phyloP scores from a whole-genome alignment of 2,797 vertebrate genomes.

The Agapornis canus region DNA sequence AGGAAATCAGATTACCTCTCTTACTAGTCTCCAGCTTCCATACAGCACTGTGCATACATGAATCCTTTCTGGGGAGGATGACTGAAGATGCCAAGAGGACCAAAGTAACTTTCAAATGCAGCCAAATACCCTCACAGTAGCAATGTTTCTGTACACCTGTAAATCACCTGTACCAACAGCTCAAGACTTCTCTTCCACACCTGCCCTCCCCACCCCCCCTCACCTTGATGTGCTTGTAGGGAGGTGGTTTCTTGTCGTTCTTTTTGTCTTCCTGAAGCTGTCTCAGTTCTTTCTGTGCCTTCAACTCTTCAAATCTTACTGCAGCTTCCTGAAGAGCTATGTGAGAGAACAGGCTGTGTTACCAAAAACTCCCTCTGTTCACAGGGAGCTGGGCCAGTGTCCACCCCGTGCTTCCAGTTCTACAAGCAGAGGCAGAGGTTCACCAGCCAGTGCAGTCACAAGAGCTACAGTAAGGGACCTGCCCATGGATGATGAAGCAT shows the following conservation, averaged over 20 bases:
- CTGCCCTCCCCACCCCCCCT: neutral
- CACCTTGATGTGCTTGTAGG: conserved; percentile 98
- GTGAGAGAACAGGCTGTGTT: conserved; percentile 11
- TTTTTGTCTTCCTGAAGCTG: conserved; percentile 95
- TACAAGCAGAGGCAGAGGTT: neutral
- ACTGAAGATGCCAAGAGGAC: neutral
- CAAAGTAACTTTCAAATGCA: neutral
- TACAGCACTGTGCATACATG: neutral
- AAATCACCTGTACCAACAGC: neutral
- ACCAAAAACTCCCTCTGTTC: neutral
- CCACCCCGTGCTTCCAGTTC: neutral
- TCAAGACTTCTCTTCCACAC: neutral
- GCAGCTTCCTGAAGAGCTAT: conserved; percentile 95
- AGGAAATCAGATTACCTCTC: neutral
- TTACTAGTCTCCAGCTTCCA: neutral
- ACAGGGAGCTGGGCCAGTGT: neutral
- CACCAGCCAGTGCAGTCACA: neutral
- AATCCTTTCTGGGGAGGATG: neutral
- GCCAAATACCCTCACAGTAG: neutral
- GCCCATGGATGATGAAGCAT: neutral
- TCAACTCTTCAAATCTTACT: conserved; percentile 91
- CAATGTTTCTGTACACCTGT: conserved; percentile 5
- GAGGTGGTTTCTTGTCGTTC: conserved; percentile 95
- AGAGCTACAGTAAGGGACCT: neutral
- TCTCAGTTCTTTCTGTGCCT: conserved; percentile 93